Evolutionary conservation across 2,797 vertebrate genomes (phyloP).

Genomic region (Denticeps clupeoides): DNA sequence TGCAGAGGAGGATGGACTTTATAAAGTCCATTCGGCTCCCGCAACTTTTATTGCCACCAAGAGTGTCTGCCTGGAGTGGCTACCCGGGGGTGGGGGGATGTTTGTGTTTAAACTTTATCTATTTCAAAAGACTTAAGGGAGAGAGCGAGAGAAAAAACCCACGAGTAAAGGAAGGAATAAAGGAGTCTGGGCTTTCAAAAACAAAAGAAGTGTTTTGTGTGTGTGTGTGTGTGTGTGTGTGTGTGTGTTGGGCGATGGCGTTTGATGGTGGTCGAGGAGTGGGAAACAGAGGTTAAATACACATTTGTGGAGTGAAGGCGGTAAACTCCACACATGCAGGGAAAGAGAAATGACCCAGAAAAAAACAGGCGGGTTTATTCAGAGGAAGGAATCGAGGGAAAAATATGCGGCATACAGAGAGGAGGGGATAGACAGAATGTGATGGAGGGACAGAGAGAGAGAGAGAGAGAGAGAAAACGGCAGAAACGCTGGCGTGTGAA

Average conservation of each 20-base stretch:
- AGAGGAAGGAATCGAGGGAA: constrained; percentile 29
- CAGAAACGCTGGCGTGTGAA: constrained; percentile 49
- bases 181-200: constrained; percentile 19
- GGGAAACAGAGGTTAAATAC: constrained; percentile 35
- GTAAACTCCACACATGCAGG: too few species aligned
- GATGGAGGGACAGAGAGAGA: constrained; percentile 26
- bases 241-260: too few species aligned
- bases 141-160: constrained; percentile 23
- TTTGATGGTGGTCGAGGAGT: constrained; percentile 26
- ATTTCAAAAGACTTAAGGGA: constrained; percentile 41
- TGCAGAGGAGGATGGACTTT: constrained; percentile 45
- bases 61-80: too few species aligned
- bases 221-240: too few species aligned
- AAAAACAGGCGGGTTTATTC: constrained; percentile 32
- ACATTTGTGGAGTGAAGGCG: constrained; percentile 21
- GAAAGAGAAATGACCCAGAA: constrained; percentile 35
- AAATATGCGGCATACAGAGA: too few species aligned
- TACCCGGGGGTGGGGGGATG: too few species aligned
- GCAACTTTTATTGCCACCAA: constrained; percentile 44
- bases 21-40: constrained; percentile 39
- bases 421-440: constrained; percentile 14
- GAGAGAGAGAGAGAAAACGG: constrained; percentile 33
- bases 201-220: constrained; percentile 23
- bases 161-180: constrained; percentile 19
- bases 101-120: constrained; percentile 45